Evolutionary conservation across 1,140 invertebrate genomes (phyloP), one percentile per base, ranked within the genome.

Genomic region (Arctopsyche grandis): DNA sequence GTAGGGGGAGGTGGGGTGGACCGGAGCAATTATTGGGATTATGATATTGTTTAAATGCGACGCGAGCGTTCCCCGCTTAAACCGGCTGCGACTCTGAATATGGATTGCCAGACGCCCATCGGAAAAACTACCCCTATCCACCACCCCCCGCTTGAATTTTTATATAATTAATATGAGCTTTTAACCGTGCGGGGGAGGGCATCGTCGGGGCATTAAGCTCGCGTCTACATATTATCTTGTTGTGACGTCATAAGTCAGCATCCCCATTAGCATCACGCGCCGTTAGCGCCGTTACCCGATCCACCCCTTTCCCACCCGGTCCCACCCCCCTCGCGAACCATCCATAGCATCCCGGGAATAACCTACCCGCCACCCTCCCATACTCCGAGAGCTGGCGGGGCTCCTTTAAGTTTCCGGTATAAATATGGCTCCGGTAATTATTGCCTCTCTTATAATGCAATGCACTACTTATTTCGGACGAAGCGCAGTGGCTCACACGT

Each of bases 391-490:
- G 48, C 63, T 66, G 24, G 21, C 24, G 22, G 63, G 58, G 81
- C 76, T 82, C 79, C 81, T 82, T 80, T 82, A 82, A 82, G 81
- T 82, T 82, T 82, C 81, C 81, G 81, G 81, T 82, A 82, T 80
- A 82, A 82, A 82, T 82, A 80, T 82, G 77, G 77, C 81, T 77
- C 79, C 79, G 81, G 81, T 82, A 82, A 82, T 82, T 82, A 82
- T 82, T 82, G 79, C 81, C 81, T 82, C 81, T 82, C 81, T 82
- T 80, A 82, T 82, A 82, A 82, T 80, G 81, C 81, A 38, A 79
- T 80, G 77, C 79, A 80, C 81, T 80, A 80, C 79, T 77, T 77
- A 77, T 77, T 80, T 71, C 74, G 69, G 73, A 76, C 69, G 44
- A n/a, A 12, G 52, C 21, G 19, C 69, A 80, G 79, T 66, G 79